Evolutionary conservation across 2,797 vertebrate genomes (phyloP), one percentile per base, ranked within the genome.

Genomic region (Premnoplex brunnescens): DNA sequence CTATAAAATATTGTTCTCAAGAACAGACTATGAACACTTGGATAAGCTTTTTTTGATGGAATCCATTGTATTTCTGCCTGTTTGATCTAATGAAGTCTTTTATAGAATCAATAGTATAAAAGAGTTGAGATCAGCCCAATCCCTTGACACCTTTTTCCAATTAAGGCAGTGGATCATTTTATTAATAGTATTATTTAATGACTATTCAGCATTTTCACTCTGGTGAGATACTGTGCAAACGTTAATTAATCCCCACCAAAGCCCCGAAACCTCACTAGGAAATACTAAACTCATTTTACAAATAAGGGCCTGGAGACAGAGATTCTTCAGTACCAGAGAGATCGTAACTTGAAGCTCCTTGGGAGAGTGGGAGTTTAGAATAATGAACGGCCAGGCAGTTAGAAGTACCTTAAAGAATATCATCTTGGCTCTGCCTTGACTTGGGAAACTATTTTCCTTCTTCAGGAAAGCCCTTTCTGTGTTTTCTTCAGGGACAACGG

Each of bases 171-270:
- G 73, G 85, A 77, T 95, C 23, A 77, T 82, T 94, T 64, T 85
- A 82, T 90, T 91, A 87, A 86, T 87, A 93, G 85, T 63, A 93
- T 88, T 78, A 81, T 88, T 94, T 92, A 89, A 89, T 72, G 76
- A 80, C 74, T 94, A 91, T 78, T 92, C 85, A 88, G 87, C 82
- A 63, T 60, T 93, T 94, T 90, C 21, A 64, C 34, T 86, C 67
- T 55, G 14, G 80, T 79, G 85, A 79, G 66, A 82, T 71, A 88
- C 44, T 85, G 41, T 37, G 14, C 44, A 95, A 96, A 94, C 41
- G 82, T 85, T 91, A 91, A 93, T 94, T 96, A 96, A 94, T 82
- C 39, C 55, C 54, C 76, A 91, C 41, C 22, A 88, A 91, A 85
- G 43, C 27, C 67, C 16, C 27, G 48, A 90, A 88, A 87, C n/a